Base-by-base conservation (phyloP, 2,113 vertebrate species). In the Myrmophylax atrothorax region DNA sequence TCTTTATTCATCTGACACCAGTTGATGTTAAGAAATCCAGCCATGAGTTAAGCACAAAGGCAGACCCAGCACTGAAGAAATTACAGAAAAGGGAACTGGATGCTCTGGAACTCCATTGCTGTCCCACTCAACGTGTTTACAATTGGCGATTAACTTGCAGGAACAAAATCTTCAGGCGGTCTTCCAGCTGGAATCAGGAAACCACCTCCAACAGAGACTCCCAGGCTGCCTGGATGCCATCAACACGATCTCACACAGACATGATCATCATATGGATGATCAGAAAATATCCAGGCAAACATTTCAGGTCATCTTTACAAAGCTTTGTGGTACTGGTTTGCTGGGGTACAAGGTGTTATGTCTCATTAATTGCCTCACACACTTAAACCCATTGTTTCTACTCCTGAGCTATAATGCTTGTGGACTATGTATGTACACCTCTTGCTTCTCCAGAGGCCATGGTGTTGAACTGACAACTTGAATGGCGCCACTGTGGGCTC, bases 401-500 rank as follows among this genome's bases (percentile, higher is more conserved):
- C 7, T 62, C 7, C 28, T 7, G 64, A 70, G 22, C 28, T 58
- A 52, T 22, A 63, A 52, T 17, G 18, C 12, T 35, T 35, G 16
- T 1, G 2, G 7, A 18, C 3, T 9, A 15, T 0, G 0, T 9
- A 15, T 0, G 0, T 10, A 66, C 6, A 18, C 6, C 7, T 42
- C 62, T 31, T 29, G 8, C n/a, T 62, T 12, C 40, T 64, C 28
- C 13, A 49, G 18, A 49, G 12, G 15, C 29, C 33, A 11, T 1
- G 4, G 31, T 20, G 15, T 3, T 38, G 20, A 56, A n/a, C 22
- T 14, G 20, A 12, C 29, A 81, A 58, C 18, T 6, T 38, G 14
- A 74, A 64, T 0, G 0, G 9, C 46, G 44, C 29, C 12, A 1
- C 35, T 18, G 24, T 14, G 23, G 47, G 35, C 19, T n/a, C 14